These are phyloP conservation scores for Carcinoscorpius rotundicauda DNA, from an alignment of 1,140 invertebrate species.

Conservation along the genomic window DNA sequence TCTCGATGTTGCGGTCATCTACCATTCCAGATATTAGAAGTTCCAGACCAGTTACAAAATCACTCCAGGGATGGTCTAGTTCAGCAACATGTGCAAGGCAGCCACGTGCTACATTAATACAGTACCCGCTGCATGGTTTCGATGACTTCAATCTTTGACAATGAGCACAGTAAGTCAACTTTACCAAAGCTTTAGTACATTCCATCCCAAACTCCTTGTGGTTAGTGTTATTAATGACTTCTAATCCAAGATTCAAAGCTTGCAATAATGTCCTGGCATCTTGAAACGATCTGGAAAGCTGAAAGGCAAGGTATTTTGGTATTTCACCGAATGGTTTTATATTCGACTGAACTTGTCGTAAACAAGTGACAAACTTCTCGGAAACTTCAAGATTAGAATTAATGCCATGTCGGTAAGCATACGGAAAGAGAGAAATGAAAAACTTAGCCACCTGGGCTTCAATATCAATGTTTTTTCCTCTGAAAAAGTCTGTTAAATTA, in stretches of 20 bases:
- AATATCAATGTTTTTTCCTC: conserved; percentile 35
- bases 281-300: conserved; percentile 56
- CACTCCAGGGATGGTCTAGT: conserved; percentile 68
- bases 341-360: conserved; percentile 54
- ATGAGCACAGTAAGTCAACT: conserved; percentile 63
- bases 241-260: conserved; percentile 42
- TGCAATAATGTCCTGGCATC: conserved; percentile 54
- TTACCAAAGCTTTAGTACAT: conserved; percentile 57
- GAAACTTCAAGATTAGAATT: conserved; percentile 42
- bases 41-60: conserved; percentile 62
- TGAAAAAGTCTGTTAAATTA: conserved; percentile 51
- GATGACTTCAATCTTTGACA: conserved; percentile 52
- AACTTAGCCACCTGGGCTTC: conserved; percentile 53
- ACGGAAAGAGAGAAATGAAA: conserved; percentile 67
- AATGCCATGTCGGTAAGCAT: conserved; percentile 61
- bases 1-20: conserved; percentile 54
- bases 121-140: conserved; percentile 67
- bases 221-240: conserved; percentile 58
- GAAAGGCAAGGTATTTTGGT: conserved; percentile 51
- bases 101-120: conserved; percentile 66
- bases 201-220: conserved; percentile 40
- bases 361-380: conserved; percentile 59
- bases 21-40: conserved; percentile 53
- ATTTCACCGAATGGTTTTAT: conserved; percentile 69
- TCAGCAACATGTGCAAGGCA: conserved; percentile 47